Base-by-base conservation (phyloP, 2,888 invertebrate genomes). In the Chrysodeixis includens region DNA sequence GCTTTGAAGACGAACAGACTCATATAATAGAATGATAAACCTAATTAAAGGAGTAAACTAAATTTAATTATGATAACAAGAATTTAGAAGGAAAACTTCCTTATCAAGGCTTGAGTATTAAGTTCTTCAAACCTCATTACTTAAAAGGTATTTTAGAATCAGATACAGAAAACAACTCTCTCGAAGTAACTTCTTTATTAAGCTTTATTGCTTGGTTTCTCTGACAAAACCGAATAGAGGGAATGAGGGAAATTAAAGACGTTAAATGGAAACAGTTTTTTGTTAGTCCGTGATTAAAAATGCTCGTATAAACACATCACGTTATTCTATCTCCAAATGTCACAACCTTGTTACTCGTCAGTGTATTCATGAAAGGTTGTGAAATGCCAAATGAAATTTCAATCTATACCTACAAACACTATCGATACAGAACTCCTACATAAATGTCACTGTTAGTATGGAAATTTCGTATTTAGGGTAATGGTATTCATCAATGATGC, bases 1-100 rank as follows among this genome's bases (percentile, higher is more conserved):
- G 86, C 83, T 86, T 81, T 83, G 77, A 81, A 83, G 76, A 79
- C 56, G 74, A 76, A 72, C 75, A 44, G 32, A 66, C 64, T 66
- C 54, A 56, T 52, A 62, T 73, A 64, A 65, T 74, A 63, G 67
- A 26, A 61, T 53, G 55, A 69, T 63, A 61, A 56, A 66, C 16
- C 59, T 67, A 71, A 76, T 68, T 72, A 67, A 62, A 67, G 53
- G 53, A 46, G 22, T 51, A 26, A 52, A 56, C 53, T 52, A 54
- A 53, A 44, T 32, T 60, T 58, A 46, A 62, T 56, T 52, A 18
- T 10, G 20, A 59, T 49, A 26, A 18, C 22, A 44, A 56, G 18
- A 10, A 49, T 51, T 61, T 46, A 35, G n/a, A 20, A 46, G 44
- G 30, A 40, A 59, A 60, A 59, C 22, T 30, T 30, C 30, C 20